Evolutionary conservation across 2,113 vertebrate genomes (phyloP), one percentile per base, ranked within the genome.

Genomic region (Apodemus sylvaticus): DNA sequence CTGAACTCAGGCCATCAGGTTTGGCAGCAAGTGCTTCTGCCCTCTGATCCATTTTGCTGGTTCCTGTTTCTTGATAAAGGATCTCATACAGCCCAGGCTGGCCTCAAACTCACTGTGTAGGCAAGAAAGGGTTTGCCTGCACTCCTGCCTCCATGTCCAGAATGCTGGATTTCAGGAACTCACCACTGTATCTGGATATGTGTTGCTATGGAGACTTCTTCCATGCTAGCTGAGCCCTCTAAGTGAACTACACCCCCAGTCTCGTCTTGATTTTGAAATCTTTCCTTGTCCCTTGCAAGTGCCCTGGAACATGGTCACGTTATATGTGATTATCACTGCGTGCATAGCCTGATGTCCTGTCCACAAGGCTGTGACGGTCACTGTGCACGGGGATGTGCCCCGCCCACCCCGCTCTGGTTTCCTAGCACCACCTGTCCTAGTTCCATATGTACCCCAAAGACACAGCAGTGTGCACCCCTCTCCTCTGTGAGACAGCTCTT

Each of bases 311-410:
- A 58, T 3, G 17, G 29, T 36, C 71, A 48, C 73, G 64, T 36
- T 17, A 39, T 19, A 60, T 34, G 29, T 39, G 53, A 12, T 39
- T 76, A 58, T 60, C 53, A 76, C 17, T 45, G 55, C 70, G 62
- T 45, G 39, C 17, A 45, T 34, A 39, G 5, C 19, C 58, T 64
- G 31, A 64, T 7, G 34, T 20, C 20, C 39, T 73, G 48, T 26
- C 20, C 26, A 31, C 26, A 73, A 64, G 31, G 89, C 64, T 77
- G 79, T 62, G 16, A 14, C n/a, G 39, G 51, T 64, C 14, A 12
- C 7, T 20, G 5, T 14, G n/a, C 7, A 10, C 0, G 0, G 0
- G 11, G 60, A 68, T 70, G 20, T 48, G 66, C 74, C 24, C 86
- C 22, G 62, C 29, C 42, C 51, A 20, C 6, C 34, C 39, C 45